A percentile compares a stretch with the other conserved stretches of the same genome.
phyloP scores from a whole-genome alignment of 2,797 vertebrate species.

The Peromyscus eremicus region DNA sequence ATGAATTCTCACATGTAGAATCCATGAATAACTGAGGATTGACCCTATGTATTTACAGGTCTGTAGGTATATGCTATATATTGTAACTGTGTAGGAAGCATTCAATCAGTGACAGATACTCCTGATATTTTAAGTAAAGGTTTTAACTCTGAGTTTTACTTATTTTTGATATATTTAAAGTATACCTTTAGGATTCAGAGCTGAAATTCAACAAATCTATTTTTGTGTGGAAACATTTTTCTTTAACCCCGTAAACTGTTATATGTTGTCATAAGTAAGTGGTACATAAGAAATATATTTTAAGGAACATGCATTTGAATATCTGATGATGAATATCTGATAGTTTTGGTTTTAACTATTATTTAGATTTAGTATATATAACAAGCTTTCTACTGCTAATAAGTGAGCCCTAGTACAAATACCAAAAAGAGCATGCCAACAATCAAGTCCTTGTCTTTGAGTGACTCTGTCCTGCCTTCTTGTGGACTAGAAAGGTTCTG shows the following conservation, averaged over 20 bases:
- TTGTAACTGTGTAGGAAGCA: not conserved
- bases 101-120: not conserved
- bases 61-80: not conserved
- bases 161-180: conserved; percentile 45
- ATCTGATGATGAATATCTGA: conserved; percentile 60
- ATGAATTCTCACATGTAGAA: not conserved
- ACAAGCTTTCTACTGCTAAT: not conserved
- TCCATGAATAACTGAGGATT: not conserved
- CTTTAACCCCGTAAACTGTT: conserved; percentile 37
- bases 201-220: conserved; percentile 80
- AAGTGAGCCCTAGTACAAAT: not conserved
- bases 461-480: not conserved
- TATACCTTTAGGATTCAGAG: conserved; percentile 80
- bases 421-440: not conserved
- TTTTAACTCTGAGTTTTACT: not conserved
- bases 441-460: not conserved
- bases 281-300: not conserved
- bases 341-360: not conserved
- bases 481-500: not conserved
- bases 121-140: not conserved
- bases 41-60: not conserved
- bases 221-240: conserved; percentile 81
- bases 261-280: conserved; percentile 40
- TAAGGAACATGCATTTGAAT: conserved; percentile 18
- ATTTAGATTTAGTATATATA: not conserved